A percentile compares a stretch with the other conserved stretches of the same genome.
Evolutionary conservation across 2,113 vertebrate species (phyloP).

Genomic region (Halcyon senegalensis): DNA sequence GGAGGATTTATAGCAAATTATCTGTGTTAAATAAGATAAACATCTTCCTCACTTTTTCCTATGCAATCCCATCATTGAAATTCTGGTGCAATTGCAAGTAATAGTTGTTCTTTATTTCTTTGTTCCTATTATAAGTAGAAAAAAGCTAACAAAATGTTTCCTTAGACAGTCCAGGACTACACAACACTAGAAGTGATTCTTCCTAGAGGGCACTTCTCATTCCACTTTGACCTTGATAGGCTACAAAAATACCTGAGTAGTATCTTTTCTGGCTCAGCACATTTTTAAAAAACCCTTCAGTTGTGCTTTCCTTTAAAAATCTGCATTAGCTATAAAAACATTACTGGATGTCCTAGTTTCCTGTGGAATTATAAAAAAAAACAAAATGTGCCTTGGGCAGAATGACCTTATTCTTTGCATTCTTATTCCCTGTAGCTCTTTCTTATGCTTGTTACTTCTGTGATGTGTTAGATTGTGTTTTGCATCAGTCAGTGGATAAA

Average conservation of each 20-base stretch:
- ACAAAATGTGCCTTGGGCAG: constrained; percentile 14
- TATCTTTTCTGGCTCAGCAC: constrained; percentile 58
- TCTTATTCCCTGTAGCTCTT: constrained; percentile 26
- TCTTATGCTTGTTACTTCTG: neutral
- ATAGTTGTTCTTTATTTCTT: neutral
- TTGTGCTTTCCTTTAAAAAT: constrained; percentile 22
- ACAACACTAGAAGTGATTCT: neutral
- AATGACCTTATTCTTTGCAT: constrained; percentile 43
- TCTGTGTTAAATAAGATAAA: neutral
- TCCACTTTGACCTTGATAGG: neutral
- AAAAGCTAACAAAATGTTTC: neutral
- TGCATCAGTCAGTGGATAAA: neutral
- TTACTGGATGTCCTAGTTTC: constrained; percentile 52
- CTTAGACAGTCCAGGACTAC: neutral
- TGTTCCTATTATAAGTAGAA: neutral
- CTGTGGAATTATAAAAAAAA: constrained; percentile 10
- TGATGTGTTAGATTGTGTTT: neutral
- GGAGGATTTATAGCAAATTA: neutral
- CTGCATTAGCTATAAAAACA: constrained; percentile 53
- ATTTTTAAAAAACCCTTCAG: neutral
- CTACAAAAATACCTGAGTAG: constrained; percentile 32
- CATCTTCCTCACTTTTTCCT: neutral
- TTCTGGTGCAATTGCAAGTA: neutral
- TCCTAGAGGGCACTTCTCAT: neutral
- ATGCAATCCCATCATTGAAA: neutral